These are phyloP conservation scores for Lasioglossum baleicum DNA, from an alignment of 1,140 invertebrate genomes.

Conservation along the genomic window DNA sequence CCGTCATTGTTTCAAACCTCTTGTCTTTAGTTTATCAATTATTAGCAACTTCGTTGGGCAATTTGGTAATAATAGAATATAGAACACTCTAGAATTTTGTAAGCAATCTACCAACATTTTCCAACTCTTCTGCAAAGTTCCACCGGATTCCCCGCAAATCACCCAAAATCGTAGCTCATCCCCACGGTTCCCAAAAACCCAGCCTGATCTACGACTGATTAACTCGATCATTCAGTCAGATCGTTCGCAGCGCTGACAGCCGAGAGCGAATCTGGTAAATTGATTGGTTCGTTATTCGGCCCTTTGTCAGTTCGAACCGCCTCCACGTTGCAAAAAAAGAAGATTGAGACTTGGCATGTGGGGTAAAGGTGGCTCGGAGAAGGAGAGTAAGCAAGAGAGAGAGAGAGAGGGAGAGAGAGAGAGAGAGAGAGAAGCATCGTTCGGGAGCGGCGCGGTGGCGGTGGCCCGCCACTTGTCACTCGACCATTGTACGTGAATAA, in stretches of 20 bases:
- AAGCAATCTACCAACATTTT: no score
- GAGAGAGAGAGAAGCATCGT: no score
- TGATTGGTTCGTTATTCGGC: constrained; percentile 10
- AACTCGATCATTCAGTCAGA: background rate
- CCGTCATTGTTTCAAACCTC: no score
- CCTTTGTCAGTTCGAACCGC: background rate
- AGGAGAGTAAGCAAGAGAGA: background rate
- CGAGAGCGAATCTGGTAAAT: background rate
- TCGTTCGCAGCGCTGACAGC: background rate
- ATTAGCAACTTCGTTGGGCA: no score
- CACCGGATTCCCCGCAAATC: background rate
- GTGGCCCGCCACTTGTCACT: constrained; percentile 69
- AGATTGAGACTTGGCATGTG: constrained; percentile 40
- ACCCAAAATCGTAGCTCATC: background rate
- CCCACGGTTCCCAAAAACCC: background rate
- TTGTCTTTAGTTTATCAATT: no score
- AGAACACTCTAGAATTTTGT: no score
- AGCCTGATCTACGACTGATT: background rate
- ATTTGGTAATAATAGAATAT: no score
- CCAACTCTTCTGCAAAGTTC: no score
- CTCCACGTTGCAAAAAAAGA: background rate
- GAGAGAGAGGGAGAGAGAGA: no score
- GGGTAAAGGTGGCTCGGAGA: constrained; percentile 48
- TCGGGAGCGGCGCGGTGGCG: constrained; percentile 29
- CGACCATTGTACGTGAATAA: constrained; percentile 77